These are phyloP conservation scores for Aquatica leii DNA, from an alignment of 2,888 invertebrate genomes.

Conservation along the genomic window DNA sequence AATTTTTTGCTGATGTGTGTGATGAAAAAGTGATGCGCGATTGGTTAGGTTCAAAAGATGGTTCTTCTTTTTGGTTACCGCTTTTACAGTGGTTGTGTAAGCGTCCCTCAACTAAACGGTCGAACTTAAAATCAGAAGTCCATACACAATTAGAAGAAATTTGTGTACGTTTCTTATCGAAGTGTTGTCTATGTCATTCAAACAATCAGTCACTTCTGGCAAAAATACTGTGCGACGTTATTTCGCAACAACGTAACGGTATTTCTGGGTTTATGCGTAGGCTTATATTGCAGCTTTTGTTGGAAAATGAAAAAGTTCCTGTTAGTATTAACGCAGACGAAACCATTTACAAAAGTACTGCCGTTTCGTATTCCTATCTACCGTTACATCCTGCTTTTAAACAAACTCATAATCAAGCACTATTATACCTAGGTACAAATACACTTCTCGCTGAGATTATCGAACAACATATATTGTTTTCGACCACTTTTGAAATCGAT, in stretches of 20 bases:
- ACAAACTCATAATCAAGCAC: constrained; percentile 75
- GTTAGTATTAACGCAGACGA: constrained; percentile 71
- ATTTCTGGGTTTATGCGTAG: constrained; percentile 90
- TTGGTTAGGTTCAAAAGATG: constrained; percentile 84
- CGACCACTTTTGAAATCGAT: constrained; percentile 43
- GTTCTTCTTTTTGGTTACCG: constrained; percentile 87
- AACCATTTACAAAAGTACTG: constrained; percentile 56
- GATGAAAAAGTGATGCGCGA: constrained; percentile 83
- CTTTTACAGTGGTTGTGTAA: constrained; percentile 77
- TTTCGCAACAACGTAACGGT: constrained; percentile 70
- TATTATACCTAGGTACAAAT: constrained; percentile 78
- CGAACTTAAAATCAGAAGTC: constrained; percentile 51
- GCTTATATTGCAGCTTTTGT: constrained; percentile 82
- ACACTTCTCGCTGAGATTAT: constrained; percentile 79
- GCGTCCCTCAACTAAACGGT: constrained; percentile 49
- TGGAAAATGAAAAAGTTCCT: constrained; percentile 85
- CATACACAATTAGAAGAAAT: constrained; percentile 74
- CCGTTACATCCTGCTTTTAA: constrained; percentile 74
- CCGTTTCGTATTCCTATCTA: constrained; percentile 53
- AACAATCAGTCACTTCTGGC: constrained; percentile 86
- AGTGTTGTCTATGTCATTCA: constrained; percentile 85
- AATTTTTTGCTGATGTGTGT: constrained; percentile 84
- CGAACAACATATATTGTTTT: constrained; percentile 66
- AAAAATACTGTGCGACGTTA: constrained; percentile 78
- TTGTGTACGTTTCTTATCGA: constrained; percentile 82